Evolutionary conservation across 53 echinoderm and acorn worm species (phyloP), one percentile per base, ranked within the genome.

Genomic region (Hippasteria phrygiana): DNA sequence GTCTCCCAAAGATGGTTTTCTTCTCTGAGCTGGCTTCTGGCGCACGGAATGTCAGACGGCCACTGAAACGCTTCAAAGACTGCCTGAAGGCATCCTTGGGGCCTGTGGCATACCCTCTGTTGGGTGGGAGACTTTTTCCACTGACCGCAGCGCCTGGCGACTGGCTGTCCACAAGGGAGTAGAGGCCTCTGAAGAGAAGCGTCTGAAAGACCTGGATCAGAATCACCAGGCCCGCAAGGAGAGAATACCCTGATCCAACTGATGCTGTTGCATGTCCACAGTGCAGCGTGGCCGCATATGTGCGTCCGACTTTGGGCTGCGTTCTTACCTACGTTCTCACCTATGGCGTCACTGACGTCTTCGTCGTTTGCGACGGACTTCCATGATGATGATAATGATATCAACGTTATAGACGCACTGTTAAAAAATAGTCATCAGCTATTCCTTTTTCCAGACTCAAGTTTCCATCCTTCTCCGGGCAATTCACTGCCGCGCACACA

Each of bases 241-340:
- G 71, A 71, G n/a, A 10, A 38, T 0, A 2, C 1, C 71, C 71
- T 14, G 37, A 71, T 38, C 71, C 2, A 33, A 48, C 8, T 48
- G 8, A 10, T 48, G 14, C 48, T 10, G 14, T 8, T 48, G 48
- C 48, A 7, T 48, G 48, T 48, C 48, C 48, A n/a, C n/a, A n/a
- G n/a, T n/a, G 8, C 8, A 48, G 48, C 14, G 48, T 48, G 48
- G 48, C 48, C 35, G 71, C 35, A 71, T 71, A 0, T 71, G 36
- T 71, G 71, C 71, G 37, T 71, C 71, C 36, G 71, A 33, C 71
- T 71, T 71, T 12, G 71, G 71, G 37, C 71, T 34, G 4, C 37
- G 71, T 12, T 71, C 71, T 34, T 36, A 71, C 37, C 71, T 48
- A 14, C 48, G 48, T 48, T 48, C 27, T 9, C 67, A 32, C 67